Evolutionary conservation across 2,797 vertebrate genomes (phyloP).

Genomic region (Liasis olivaceus): DNA sequence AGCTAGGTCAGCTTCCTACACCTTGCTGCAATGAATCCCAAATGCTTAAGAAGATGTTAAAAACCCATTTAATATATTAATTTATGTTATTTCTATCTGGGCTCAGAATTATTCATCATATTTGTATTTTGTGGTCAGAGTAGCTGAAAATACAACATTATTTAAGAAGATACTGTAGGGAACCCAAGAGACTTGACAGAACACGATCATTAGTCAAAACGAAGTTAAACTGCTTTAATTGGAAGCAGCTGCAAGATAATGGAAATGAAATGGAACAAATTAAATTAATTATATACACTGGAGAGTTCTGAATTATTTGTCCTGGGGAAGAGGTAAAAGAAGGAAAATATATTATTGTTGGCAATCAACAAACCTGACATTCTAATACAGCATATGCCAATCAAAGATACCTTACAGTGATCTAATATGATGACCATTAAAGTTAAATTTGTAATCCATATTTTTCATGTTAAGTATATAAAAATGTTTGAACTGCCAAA

Average conservation of each 20-base stretch:
- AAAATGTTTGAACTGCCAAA: neutral
- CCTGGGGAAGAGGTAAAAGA: neutral
- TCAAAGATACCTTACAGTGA: neutral
- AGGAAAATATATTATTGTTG: constrained; percentile 7
- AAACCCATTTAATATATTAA: constrained; percentile 13
- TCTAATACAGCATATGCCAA: constrained; percentile 5
- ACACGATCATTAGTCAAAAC: constrained; percentile 18
- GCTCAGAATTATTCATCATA: constrained; percentile 15
- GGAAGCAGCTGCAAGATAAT: constrained; percentile 28
- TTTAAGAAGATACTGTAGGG: constrained; percentile 6
- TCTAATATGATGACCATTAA: neutral
- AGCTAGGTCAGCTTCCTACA: neutral
- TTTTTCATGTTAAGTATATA: neutral
- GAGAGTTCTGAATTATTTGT: constrained; percentile 25
- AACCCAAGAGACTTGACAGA: constrained; percentile 14
- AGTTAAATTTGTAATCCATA: neutral
- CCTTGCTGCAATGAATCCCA: neutral
- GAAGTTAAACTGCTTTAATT: constrained; percentile 30
- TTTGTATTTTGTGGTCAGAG: constrained; percentile 25
- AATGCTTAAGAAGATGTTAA: constrained; percentile 1
- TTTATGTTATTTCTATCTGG: neutral
- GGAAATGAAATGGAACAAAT: constrained; percentile 34
- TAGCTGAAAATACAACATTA: constrained; percentile 8
- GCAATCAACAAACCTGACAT: constrained; percentile 7
- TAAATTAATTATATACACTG: constrained; percentile 15